A percentile compares a stretch with the other conserved stretches of the same genome.
Evolutionary conservation across 2,113 vertebrate genomes (phyloP).

Genomic region (Myrmecobius fasciatus): DNA sequence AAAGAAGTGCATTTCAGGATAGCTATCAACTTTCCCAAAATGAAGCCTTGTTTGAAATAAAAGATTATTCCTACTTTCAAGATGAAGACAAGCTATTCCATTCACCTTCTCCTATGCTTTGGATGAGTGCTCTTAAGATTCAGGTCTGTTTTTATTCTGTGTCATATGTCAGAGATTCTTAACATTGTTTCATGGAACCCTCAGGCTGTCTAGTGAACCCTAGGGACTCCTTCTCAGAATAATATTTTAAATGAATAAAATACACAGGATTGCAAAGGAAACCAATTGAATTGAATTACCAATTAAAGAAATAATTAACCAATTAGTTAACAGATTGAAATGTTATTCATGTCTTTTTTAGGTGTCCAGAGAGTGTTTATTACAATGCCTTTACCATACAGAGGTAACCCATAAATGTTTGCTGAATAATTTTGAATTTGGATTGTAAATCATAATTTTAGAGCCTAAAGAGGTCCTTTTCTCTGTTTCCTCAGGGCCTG

Average conservation of each 20-base stretch:
- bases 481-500: not conserved
- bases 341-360: not conserved
- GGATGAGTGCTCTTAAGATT: not conserved
- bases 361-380: not conserved
- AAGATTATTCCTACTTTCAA: not conserved
- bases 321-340: not conserved
- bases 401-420: not conserved
- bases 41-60: not conserved
- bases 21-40: not conserved
- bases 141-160: not conserved
- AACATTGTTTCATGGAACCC: not conserved
- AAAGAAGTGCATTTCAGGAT: not conserved
- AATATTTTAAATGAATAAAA: not conserved
- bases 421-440: not conserved
- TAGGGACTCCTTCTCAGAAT: not conserved
- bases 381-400: not conserved
- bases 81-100: not conserved
- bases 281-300: not conserved
- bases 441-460: not conserved
- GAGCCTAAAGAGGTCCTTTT: not conserved
- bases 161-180: not conserved
- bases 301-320: not conserved
- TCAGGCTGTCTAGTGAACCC: not conserved
- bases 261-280: not conserved
- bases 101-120: too few species aligned